A percentile compares a stretch with the other conserved stretches of the same genome.
Conservation (phyloP, 2,888 invertebrate genomes). For the Acleris cristana region DNA sequence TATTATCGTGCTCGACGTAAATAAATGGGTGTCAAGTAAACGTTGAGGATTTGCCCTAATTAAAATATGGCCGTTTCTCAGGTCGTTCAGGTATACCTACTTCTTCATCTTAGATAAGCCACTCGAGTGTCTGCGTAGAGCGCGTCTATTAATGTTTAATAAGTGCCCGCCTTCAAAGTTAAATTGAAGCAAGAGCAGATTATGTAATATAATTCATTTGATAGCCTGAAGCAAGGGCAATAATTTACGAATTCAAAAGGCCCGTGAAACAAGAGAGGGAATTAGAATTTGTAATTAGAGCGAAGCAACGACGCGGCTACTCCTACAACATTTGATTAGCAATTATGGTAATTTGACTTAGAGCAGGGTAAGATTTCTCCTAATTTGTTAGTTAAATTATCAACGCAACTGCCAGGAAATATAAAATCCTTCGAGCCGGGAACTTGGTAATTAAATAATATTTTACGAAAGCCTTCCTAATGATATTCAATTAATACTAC, state of each 20-base stretch:
- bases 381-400: conserved; percentile 82
- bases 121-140: conserved; percentile 18
- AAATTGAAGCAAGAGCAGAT: conserved; percentile 33
- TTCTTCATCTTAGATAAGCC: neutral
- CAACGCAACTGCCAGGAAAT: conserved; percentile 64
- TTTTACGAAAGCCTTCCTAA: conserved; percentile 14
- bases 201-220: conserved; percentile 59
- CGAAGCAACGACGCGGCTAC: conserved; percentile 69
- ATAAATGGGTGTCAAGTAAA: conserved; percentile 29
- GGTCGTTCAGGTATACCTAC: neutral
- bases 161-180: conserved; percentile 32
- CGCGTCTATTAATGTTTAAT: conserved; percentile 25
- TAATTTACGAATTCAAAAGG: conserved; percentile 82
- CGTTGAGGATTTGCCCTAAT: conserved; percentile 14
- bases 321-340: conserved; percentile 82
- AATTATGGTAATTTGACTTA: conserved; percentile 83
- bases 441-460: conserved; percentile 32
- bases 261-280: conserved; percentile 80
- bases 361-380: conserved; percentile 81
- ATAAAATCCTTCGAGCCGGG: conserved; percentile 44
- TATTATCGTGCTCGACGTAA: conserved; percentile 24
- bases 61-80: conserved; percentile 14
- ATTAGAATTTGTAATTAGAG: conserved; percentile 83
- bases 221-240: conserved; percentile 68
- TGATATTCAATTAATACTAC: conserved; percentile 6